Base-by-base conservation (phyloP, 2,888 invertebrate genomes). In the Epistrophella euchroma region DNA sequence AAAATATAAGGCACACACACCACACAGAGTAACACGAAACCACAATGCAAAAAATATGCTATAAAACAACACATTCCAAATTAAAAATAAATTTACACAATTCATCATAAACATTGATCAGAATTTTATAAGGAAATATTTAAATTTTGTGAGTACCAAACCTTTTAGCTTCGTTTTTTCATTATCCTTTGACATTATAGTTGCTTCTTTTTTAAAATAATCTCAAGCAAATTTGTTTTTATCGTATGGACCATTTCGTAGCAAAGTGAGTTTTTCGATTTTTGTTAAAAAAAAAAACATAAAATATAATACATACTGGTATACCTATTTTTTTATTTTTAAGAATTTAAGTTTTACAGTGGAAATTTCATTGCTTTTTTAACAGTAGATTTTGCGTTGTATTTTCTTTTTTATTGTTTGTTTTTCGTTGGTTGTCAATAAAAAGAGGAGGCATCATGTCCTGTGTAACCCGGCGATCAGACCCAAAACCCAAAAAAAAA, bases 181-280 rank as follows among this genome's bases (percentile, higher is more conserved):
- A 19, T 68, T 84, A 43, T 64, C 32, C 11, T 70, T 74, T 74
- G 17, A 19, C 19, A 50, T 56, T 80, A 80, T 72, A 81, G 81
- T 85, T 85, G 85, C 85, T 77, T 85, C 76, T 73, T 80, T 70
- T 80, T 80, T 80, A 7, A 60, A 79, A 76, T n/a, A n/a, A 81
- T 62, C 76, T 83, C 50, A 40, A 76, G 60, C 37, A 28, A 73
- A 62, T 68, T 68, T 35, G 15, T 70, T 71, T 62, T 70, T 64
- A 45, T 73, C 47, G 60, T 43, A 64, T 76, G 72, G 52, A 81
- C 55, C 52, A 81, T 75, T 81, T 45, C 76, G 81, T 85, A 85
- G 85, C 76, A 62, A 76, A 80, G 68, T 81, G 68, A 81, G 68
- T 77, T 64, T 62, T 19, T 80, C 28, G 19, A 58, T 60, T 75